A percentile compares a stretch with the other conserved stretches of the same genome.
Evolutionary conservation across 2,888 invertebrate species (phyloP).

Genomic region (Andrena camellia): DNA sequence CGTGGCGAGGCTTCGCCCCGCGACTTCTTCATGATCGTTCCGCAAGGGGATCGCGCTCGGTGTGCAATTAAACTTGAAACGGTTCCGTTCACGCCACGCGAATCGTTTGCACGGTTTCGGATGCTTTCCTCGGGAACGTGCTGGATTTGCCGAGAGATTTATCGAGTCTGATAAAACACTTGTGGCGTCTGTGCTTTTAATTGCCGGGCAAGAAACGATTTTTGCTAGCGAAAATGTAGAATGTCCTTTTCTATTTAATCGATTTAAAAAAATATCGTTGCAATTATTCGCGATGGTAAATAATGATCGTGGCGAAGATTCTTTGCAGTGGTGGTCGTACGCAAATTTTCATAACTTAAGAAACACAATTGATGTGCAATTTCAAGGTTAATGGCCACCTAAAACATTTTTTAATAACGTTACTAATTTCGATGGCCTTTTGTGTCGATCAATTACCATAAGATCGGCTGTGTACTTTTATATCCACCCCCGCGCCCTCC

Average conservation of each 20-base stretch:
- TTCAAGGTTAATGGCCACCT: no score
- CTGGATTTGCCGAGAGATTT: not conserved
- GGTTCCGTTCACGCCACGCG: slow-evolving; percentile 2
- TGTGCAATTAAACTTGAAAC: slow-evolving; percentile 36
- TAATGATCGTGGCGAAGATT: no score
- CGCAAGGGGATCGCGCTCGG: slow-evolving; percentile 1
- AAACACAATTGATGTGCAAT: no score
- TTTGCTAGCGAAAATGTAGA: not conserved
- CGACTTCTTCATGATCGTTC: slow-evolving; percentile 29
- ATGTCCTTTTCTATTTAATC: not conserved
- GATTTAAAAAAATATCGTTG: not conserved
- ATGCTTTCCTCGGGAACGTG: not conserved
- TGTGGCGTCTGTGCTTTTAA: not conserved
- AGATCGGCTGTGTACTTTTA: not conserved
- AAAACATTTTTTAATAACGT: no score
- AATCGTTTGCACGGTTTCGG: slow-evolving; percentile 32
- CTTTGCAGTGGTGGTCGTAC: no score
- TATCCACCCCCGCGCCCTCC: not conserved
- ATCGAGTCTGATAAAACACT: not conserved
- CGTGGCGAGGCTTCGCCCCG: not conserved
- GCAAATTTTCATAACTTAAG: no score
- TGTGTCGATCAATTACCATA: not conserved
- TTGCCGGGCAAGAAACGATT: not conserved
- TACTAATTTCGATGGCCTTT: not conserved
- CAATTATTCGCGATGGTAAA: not conserved